Base-by-base conservation (phyloP, 2,888 invertebrate genomes). In the Aporophyla lueneburgensis region DNA sequence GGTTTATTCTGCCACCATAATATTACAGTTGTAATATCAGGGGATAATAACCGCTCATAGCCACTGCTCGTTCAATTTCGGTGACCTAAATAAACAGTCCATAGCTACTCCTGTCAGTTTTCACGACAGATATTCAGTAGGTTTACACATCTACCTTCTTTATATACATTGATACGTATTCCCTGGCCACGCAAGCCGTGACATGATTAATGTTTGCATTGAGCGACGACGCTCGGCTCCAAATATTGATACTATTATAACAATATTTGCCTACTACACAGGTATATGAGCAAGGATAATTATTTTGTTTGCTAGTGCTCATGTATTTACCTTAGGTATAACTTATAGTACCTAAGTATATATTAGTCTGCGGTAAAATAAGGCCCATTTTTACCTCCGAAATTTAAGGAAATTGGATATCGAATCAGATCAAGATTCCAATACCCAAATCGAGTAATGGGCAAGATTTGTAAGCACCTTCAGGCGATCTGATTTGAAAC, bases 181-280 rank as follows among this genome's bases (percentile, higher is more conserved):
- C 63, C 74, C 68, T 85, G 68, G 63, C 53, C 74, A 85, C 63
- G 81, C 85, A 63, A 84, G 62, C 67, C 53, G 63, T 85, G 63
- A 66, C 85, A 81, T 85, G 85, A 81, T 81, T 85, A 81, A 81
- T 81, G 82, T 85, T 81, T 85, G 56, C 81, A 81, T 66, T 81
- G 81, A 74, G 74, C 67, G 56, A 65, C 68, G 56, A 67, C 49
- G 53, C 76, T 66, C 65, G 27, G 62, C 59, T 46, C 74, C 68
- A 81, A 69, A 81, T 81, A 74, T 69, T 81, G 76, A 66, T 61
- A 66, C 59, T 75, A 76, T 66, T 66, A 61, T 85, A 58, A 85
- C 76, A 81, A 86, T 82, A 81, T 85, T 85, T 81, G 53, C 33
- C 62, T 82, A 68, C 63, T 76, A 76, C 77, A 56, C 10, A 63